Evolutionary conservation across 2,797 vertebrate species (phyloP), one percentile per base, ranked within the genome.

Genomic region (Labroides dimidiatus): DNA sequence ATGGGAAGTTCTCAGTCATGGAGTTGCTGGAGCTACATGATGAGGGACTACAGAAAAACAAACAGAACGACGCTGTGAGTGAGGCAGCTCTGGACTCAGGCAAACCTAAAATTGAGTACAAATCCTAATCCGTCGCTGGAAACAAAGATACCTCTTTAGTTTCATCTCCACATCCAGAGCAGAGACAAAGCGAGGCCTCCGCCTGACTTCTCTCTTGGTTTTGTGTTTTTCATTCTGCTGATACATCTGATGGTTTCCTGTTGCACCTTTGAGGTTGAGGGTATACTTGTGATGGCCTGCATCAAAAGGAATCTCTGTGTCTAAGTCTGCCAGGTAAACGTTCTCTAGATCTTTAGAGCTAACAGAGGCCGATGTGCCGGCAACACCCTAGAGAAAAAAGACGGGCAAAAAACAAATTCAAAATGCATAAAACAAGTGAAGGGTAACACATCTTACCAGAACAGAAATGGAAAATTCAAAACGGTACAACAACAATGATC

Each of bases 101-200:
- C 15, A 51, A 16, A 33, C 12, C 4, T 6, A 23, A 58, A 49
- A 54, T 43, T 58, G 19, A 6, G 62, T 12, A 14, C 8, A 37
- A 42, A 43, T 49, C 15, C 36, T 12, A 8, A 4, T 42, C 23
- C 37, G 2, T 11, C 47, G 51, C 3, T 14, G 10, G 21, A 48
- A 54, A 64, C 19, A 4, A 21, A 62, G 52, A 45, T 68, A 96
- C 96, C 95, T 93, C 13, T 64, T 81, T 54, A 71, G 87, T 75
- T 78, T 90, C 4, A 59, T 51, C 64, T 94, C 93, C 69, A 96
- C 90, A 0, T 96, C 96, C 36, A 89, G 53, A 10, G 76, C 57
- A 23, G 96, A 95, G n/a, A 97, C 76, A 41, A 96, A 98, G 72
- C 69, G 84, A 49, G 98, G 97, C 84, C 98, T 94, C 64, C 97